Conservation (phyloP, 2,113 vertebrate genomes). For the Lagopus muta region DNA sequence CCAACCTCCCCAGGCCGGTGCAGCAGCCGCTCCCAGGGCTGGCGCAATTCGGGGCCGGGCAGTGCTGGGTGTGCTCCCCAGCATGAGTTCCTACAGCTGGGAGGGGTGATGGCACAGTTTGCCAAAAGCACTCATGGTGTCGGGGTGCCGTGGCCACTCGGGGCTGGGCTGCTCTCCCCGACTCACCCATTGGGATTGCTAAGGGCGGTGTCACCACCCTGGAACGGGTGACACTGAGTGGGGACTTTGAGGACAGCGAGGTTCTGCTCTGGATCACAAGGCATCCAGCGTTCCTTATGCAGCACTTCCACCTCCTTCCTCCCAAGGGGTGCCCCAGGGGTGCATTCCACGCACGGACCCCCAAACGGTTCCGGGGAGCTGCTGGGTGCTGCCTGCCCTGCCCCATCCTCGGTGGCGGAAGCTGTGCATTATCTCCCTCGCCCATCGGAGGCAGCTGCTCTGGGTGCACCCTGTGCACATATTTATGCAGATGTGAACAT, state of each 20-base stretch:
- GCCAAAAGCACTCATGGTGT: neutral
- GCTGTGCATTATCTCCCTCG: slow-evolving; percentile 26
- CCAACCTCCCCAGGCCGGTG: neutral
- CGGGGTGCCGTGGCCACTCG: neutral
- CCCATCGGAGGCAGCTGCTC: slow-evolving; percentile 55
- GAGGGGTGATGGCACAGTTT: neutral
- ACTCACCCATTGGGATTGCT: neutral
- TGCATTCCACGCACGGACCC: neutral
- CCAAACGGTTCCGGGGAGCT: neutral
- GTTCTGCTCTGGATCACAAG: neutral
- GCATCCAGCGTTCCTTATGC: rapidly evolving
- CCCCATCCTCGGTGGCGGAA: slow-evolving; percentile 17
- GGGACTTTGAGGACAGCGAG: rapidly evolving
- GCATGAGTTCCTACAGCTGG: neutral
- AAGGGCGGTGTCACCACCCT: neutral
- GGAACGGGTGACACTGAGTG: neutral
- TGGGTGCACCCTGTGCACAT: neutral
- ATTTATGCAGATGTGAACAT: slow-evolving; percentile 30
- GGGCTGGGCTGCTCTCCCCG: slow-evolving; percentile 29
- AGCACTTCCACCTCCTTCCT: neutral
- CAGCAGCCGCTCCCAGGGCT: neutral
- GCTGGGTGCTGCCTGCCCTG: neutral
- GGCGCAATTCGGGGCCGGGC: neutral
- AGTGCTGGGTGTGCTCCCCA: neutral
- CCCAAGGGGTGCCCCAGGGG: rapidly evolving